These are phyloP conservation scores for Falco naumanni DNA, from an alignment of 2,797 vertebrate genomes.

Conservation along the genomic window DNA sequence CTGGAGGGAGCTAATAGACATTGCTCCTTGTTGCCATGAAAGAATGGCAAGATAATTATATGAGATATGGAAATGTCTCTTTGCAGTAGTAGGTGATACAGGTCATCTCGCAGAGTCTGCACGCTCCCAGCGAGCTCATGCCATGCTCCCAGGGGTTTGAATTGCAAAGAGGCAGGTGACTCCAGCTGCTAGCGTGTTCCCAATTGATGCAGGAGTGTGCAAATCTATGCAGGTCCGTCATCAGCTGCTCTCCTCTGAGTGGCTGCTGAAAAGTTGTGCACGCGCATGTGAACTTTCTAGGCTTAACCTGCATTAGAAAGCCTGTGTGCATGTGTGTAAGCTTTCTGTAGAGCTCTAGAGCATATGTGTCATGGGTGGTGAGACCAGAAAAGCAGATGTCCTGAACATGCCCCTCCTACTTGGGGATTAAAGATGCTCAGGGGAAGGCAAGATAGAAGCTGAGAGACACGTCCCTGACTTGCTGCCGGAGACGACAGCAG, in stretches of 20 bases:
- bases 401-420: constrained; percentile 43
- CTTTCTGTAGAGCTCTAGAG: constrained; percentile 31
- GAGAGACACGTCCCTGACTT: constrained; percentile 11
- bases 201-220: neutral
- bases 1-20: neutral
- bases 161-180: neutral
- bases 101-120: neutral
- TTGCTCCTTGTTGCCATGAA: neutral
- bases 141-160: neutral
- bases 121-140: neutral
- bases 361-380: neutral
- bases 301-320: neutral
- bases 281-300: neutral
- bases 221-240: neutral
- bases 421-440: constrained; percentile 4
- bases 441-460: neutral
- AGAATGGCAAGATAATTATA: neutral
- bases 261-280: neutral
- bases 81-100: neutral
- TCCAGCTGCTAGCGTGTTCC: neutral
- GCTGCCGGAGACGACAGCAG: neutral
- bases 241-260: neutral
- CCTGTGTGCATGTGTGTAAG: neutral
- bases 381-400: constrained; percentile 39
- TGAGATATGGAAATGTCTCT: neutral